Evolutionary conservation across 2,113 vertebrate species (phyloP), one percentile per base, ranked within the genome.

Genomic region (Manacus vitellinus): DNA sequence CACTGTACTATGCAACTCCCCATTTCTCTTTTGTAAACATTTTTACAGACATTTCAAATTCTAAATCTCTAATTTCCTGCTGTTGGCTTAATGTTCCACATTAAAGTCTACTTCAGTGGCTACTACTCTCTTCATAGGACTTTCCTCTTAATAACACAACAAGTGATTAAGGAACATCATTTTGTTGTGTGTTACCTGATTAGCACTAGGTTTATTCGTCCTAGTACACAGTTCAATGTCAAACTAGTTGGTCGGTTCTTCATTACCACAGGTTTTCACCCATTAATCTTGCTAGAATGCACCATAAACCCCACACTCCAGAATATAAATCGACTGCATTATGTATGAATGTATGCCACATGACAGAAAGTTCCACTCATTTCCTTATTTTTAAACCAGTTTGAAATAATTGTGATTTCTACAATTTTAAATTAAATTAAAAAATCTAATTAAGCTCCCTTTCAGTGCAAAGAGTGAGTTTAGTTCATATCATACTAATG

Each of bases 21-120:
- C 30, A 58, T 92, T 97, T 96, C 87, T 84, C 68, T 95, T 95
- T 71, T 55, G 52, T 76, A 94, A 88, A 94, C 31, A 37, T 75
- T 71, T 88, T 91, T 80, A 39, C 28, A n/a, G 33, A 71, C 62
- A 24, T 62, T 84, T 94, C 27, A 95, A 82, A 88, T 89, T 61
- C 51, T 65, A 47, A 90, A 58, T 49, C 14, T 15, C 22, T 52
- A 4, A 30, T 94, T 66, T 89, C 30, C 73, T 91, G 20, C 33
- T 95, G 59, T 74, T 94, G 39, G 56, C 35, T 95, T 54, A 62
- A 87, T 68, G 20, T 55, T 79, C 56, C 44, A 35, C 18, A 13
- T 59, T 85, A 37, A 83, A 51, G 39, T 77, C 43, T 68, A 81
- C 27, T 91, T 91, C 44, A 77, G 80, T 80, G 77, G 47, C 15